Evolutionary conservation across 2,888 invertebrate species (phyloP), one percentile per base, ranked within the genome.

Genomic region (Pomacea canaliculata): DNA sequence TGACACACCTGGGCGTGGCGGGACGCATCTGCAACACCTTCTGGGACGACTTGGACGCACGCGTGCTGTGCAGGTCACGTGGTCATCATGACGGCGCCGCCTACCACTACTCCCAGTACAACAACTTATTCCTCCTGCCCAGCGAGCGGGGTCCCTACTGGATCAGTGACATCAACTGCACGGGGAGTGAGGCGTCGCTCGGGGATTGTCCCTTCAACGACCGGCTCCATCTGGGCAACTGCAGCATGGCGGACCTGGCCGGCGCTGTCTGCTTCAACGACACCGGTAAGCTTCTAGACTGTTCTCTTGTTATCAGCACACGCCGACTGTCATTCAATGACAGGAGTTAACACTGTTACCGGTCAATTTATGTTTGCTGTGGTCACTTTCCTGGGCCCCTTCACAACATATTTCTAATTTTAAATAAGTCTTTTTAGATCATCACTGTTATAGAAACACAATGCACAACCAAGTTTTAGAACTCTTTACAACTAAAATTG

Each of bases 21-120:
- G 86, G 86, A 70, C 93, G 87, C 93, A 94, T 86, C 37, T 87
- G 87, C 77, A 83, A 83, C 72, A 76, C 72, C 1, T 81, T 80
- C 68, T 87, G 86, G 85, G 83, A 82, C 48, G 85, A 86, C 73
- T 75, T 71, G 2, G 87, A 86, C 48, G 87, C 88, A 0, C 76
- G 67, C 0, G 86, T 87, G 3, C 77, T 85, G 68, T 88, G 88
- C 79, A 79, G 81, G 48, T 76, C 79, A 12, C 77, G 82, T 12
- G 83, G 83, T 18, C 86, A 82, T 70, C 73, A 72, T n/a, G 77
- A 82, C 60, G 86, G 85, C 16, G 78, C 86, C 9, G 85, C 85
- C 8, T 84, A 81, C 77, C 84, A 83, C 68, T 81, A 83, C 74
- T 77, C 82, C 4, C 56, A 66, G 37, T 37, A 37, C 18, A 71